Conservation (phyloP, 2,888 invertebrate genomes). For the Eupithecia subumbrata region DNA sequence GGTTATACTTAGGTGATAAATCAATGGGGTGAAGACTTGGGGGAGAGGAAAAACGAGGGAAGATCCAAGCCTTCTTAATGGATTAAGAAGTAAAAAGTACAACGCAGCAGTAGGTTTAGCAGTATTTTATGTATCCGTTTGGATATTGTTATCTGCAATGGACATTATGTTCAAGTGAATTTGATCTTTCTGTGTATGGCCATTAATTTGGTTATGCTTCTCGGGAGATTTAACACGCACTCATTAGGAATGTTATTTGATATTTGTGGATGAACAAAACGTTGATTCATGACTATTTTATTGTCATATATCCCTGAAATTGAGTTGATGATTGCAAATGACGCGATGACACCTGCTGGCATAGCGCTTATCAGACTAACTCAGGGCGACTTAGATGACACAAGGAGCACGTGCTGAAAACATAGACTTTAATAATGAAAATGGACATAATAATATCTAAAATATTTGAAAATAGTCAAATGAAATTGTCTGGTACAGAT, state of each 20-base stretch:
- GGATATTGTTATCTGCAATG: not conserved
- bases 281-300: slow-evolving; percentile 35
- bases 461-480: not conserved
- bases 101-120: slow-evolving; percentile 4
- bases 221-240: not conserved
- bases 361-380: not conserved
- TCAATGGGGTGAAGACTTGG: slow-evolving; percentile 50
- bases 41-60: slow-evolving; percentile 30
- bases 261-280: not conserved
- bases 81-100: not conserved
- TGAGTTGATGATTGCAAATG: not conserved
- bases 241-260: not conserved
- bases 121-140: not conserved
- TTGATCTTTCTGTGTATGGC: not conserved
- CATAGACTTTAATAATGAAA: not conserved
- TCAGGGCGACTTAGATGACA: not conserved
- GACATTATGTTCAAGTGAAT: not conserved
- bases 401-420: not conserved
- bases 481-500: not conserved
- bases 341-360: not conserved
- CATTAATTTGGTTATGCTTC: not conserved
- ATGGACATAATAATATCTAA: not conserved
- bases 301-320: slow-evolving; percentile 45
- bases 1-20: slow-evolving; percentile 46
- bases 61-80: slow-evolving; percentile 31